Evolutionary conservation across 2,888 invertebrate genomes (phyloP), one percentile per base, ranked within the genome.

Genomic region (Philonicus albiceps): DNA sequence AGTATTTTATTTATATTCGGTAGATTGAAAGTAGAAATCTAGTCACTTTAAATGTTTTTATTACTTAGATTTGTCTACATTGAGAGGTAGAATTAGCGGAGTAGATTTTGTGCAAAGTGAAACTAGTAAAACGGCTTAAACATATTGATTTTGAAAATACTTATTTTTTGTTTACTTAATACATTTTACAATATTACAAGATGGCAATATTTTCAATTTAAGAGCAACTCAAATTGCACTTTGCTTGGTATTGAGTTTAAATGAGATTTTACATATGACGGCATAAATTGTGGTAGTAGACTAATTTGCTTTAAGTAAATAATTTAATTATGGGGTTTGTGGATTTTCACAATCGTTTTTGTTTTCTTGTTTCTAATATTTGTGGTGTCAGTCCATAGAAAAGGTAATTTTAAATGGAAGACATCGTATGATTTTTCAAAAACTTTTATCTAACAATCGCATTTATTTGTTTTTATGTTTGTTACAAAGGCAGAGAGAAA

Each of bases 1-100:
- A 92, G 92, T 89, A 27, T 19, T 11, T n/a, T 19, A 2, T 64
- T 64, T n/a, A 16, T 49, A 2, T 49, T 64, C 64, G 27, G 64
- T 64, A 27, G 64, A 64, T 64, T 64, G 19, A 27, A 40, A 11
- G 72, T 84, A 84, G 84, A 40, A 83, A 34, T 74, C 27, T 34
- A 34, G n/a, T 31, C 34, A 74, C 34, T n/a, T 34, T 74, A 74
- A 74, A 74, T 34, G 74, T 74, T 74, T 74, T 74, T 74, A 74
- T 74, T 37, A 74, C 74, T 74, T 74, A 76, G 49, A 43, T 78
- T 78, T 78, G 49, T 78, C 64, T 27, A 64, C 64, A 27, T 83
- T 83, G 27, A 73, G 64, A 37, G 27, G 73, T 84, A 84, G 73
- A 84, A 22, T 84, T 84, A 34, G 84, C 40, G 43, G 73, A 43